Conservation (phyloP, 2,797 vertebrate genomes). For the Atherinosoma microstoma region DNA sequence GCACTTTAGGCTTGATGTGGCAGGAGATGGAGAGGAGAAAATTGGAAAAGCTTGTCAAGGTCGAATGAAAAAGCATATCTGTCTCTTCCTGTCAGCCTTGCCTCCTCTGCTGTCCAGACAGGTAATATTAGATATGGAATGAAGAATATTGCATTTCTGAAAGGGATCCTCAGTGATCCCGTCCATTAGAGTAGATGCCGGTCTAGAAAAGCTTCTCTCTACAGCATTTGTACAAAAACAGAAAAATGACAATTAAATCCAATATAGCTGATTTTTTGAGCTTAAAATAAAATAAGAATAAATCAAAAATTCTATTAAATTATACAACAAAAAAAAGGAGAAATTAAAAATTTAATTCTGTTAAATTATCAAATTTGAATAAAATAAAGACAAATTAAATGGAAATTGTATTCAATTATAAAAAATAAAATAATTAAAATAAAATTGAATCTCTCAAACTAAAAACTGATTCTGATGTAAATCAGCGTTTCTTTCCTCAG, state of each 20-base stretch:
- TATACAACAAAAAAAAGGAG: too few species aligned
- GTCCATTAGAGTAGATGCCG: conserved; percentile 21
- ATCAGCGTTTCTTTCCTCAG: conserved; percentile 3
- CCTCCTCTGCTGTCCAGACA: conserved; percentile 14
- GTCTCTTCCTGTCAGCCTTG: conserved; percentile 9
- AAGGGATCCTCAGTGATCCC: conserved; percentile 24
- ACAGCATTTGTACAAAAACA: conserved; percentile 4
- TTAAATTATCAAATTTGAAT: too few species aligned
- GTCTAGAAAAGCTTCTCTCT: conserved; percentile 12
- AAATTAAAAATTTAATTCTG: too few species aligned
- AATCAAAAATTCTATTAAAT: too few species aligned
- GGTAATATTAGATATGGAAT: conserved; percentile 43
- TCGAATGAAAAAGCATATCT: not conserved
- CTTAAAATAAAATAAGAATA: not conserved
- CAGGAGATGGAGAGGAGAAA: conserved; percentile 10
- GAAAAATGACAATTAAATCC: conserved; percentile 28
- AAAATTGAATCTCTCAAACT: too few species aligned
- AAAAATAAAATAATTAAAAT: too few species aligned
- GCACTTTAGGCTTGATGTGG: conserved; percentile 11
- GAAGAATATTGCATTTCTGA: conserved; percentile 29
- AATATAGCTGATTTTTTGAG: not conserved
- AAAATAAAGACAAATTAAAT: too few species aligned
- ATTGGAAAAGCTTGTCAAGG: conserved; percentile 1
- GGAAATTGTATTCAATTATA: too few species aligned
- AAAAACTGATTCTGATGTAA: conserved; percentile 7